phyloP scores from a whole-genome alignment of 2,113 vertebrate genomes.

The Chelonoidis abingdonii region DNA sequence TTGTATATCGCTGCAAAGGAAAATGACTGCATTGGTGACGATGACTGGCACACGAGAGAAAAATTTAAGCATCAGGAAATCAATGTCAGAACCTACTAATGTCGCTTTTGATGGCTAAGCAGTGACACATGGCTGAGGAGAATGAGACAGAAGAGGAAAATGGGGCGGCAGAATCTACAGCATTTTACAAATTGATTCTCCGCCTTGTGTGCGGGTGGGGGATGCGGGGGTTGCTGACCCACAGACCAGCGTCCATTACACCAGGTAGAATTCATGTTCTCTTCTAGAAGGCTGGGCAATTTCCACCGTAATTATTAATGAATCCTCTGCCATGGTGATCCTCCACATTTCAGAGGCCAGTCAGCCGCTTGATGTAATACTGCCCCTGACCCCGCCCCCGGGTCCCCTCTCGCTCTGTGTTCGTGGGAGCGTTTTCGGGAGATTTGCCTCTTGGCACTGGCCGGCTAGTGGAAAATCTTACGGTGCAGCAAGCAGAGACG shows the following conservation, averaged over 20 bases:
- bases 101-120: neutral
- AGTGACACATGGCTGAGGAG: neutral
- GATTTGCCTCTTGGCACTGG: neutral
- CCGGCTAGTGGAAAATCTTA: neutral
- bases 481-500: neutral
- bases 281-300: slow-evolving; percentile 32
- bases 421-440: no score
- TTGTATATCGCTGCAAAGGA: neutral
- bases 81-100: neutral
- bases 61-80: slow-evolving; percentile 4
- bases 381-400: neutral
- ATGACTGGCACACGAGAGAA: neutral
- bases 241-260: slow-evolving; percentile 5
- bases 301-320: slow-evolving; percentile 41
- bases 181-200: slow-evolving; percentile 3
- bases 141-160: neutral
- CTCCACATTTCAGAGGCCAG: neutral
- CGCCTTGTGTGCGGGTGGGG: neutral
- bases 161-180: fast-evolving
- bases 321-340: slow-evolving; percentile 27
- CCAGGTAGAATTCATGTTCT: slow-evolving; percentile 49
- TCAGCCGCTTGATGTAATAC: neutral
- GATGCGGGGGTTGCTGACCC: neutral
- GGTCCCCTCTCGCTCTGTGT: neutral
- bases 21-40: neutral